Conservation (phyloP, 2,113 vertebrate species). For the Porphyrio hochstetteri region DNA sequence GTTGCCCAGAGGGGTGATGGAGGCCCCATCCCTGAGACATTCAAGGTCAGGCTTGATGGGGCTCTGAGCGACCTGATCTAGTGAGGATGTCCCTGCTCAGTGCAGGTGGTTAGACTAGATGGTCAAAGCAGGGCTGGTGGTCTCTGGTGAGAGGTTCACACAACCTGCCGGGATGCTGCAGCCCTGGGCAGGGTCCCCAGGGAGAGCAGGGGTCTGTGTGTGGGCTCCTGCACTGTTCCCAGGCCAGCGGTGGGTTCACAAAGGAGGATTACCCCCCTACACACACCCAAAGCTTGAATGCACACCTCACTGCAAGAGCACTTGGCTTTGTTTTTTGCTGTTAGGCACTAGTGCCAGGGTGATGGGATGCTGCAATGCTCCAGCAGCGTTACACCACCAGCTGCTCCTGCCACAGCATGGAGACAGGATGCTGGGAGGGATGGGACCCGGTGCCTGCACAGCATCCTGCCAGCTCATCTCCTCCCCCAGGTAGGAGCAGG, state of each 20-base stretch:
- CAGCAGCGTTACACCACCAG: background rate
- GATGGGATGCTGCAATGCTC: background rate
- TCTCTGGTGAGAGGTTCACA: background rate
- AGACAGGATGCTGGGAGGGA: background rate
- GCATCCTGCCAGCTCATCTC: background rate
- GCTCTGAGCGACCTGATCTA: too few relatives aligned
- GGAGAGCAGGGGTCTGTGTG: background rate
- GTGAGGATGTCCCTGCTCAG: too few relatives aligned
- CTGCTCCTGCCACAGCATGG: background rate
- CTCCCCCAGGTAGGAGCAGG: background rate
- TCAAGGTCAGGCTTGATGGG: too few relatives aligned
- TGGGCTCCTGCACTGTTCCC: rapidly evolving
- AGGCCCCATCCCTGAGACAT: too few relatives aligned
- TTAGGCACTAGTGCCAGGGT: background rate
- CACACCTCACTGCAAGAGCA: background rate
- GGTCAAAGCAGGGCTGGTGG: background rate
- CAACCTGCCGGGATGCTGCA: background rate
- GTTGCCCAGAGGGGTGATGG: too few relatives aligned
- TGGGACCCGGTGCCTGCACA: rapidly evolving
- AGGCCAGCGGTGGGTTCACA: rapidly evolving
- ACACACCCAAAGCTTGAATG: background rate
- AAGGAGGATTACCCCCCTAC: background rate
- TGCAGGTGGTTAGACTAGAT: too few relatives aligned
- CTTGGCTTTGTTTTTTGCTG: rapidly evolving
- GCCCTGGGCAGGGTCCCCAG: background rate